Percentiles rank a stretch among this genome's conserved stretches.
These are phyloP conservation scores for Tetheella fluctuosa DNA, from an alignment of 2,888 invertebrate genomes.

Conservation along the genomic window DNA sequence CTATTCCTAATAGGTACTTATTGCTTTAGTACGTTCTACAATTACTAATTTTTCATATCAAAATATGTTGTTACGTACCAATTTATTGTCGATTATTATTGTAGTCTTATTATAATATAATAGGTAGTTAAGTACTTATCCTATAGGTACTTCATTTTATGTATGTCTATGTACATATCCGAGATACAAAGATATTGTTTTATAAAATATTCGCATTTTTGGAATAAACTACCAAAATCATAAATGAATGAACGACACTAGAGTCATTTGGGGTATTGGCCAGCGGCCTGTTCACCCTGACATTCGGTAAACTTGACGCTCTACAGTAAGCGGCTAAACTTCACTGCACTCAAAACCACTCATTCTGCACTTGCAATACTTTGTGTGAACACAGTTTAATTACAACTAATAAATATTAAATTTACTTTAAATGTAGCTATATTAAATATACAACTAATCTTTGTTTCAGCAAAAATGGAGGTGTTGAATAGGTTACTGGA, in stretches of 20 bases:
- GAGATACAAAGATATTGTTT: no score
- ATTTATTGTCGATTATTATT: no score
- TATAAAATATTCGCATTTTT: neutral
- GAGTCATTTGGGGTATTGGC: slow-evolving; percentile 32
- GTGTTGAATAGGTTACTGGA: slow-evolving; percentile 84
- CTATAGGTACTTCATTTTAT: no score
- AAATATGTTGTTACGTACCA: no score
- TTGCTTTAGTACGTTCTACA: no score
- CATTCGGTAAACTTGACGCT: slow-evolving; percentile 57
- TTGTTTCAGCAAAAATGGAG: slow-evolving; percentile 85
- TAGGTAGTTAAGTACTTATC: no score
- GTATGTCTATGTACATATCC: no score
- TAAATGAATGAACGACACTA: slow-evolving; percentile 12
- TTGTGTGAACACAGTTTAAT: slow-evolving; percentile 30
- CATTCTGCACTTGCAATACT: slow-evolving; percentile 40
- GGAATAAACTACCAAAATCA: neutral
- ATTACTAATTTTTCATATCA: no score
- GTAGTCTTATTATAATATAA: no score
- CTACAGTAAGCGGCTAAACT: slow-evolving; percentile 34
- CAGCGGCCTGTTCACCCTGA: slow-evolving; percentile 62
- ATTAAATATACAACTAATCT: slow-evolving; percentile 19
- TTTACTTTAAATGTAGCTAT: no score
- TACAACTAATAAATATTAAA: neutral
- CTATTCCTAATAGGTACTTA: no score
- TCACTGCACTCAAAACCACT: slow-evolving; percentile 34